Conservation (phyloP, 2,797 vertebrate species). For the Rhinogobio ventralis region DNA sequence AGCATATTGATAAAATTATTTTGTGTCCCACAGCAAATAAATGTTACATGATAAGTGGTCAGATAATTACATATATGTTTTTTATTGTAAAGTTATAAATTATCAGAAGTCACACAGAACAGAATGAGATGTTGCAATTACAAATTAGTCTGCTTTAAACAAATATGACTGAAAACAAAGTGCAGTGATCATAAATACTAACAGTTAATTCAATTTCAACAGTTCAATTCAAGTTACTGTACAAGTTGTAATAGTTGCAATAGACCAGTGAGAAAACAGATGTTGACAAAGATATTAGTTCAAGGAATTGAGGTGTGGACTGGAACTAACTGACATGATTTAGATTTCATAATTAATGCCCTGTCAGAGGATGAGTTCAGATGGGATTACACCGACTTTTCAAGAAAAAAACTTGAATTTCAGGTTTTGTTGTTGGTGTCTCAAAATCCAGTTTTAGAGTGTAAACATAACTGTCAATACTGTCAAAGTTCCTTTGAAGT, state of each 20-base stretch:
- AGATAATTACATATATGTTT: no score
- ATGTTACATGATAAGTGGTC: no score
- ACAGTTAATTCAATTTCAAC: no score
- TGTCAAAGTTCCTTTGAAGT: not conserved
- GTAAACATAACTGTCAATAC: not conserved
- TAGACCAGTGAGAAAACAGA: not conserved
- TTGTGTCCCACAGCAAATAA: no score
- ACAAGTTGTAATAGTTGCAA: not conserved
- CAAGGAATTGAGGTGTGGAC: not conserved
- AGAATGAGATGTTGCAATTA: no score
- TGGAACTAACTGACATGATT: not conserved
- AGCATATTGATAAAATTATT: not conserved
- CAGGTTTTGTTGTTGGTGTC: slow-evolving; percentile 4
- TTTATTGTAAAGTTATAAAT: no score
- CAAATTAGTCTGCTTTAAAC: not conserved
- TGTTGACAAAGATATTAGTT: not conserved
- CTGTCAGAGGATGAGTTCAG: not conserved
- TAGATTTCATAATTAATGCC: not conserved
- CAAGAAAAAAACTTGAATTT: slow-evolving; percentile 12
- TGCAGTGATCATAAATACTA: not conserved
- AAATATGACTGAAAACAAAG: not conserved
- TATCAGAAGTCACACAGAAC: no score
- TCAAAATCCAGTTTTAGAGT: not conserved
- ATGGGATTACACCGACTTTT: not conserved
- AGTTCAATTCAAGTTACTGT: not conserved